Evolutionary conservation across 2,888 invertebrate species (phyloP), one percentile per base, ranked within the genome.

Genomic region (Clivina fossor): DNA sequence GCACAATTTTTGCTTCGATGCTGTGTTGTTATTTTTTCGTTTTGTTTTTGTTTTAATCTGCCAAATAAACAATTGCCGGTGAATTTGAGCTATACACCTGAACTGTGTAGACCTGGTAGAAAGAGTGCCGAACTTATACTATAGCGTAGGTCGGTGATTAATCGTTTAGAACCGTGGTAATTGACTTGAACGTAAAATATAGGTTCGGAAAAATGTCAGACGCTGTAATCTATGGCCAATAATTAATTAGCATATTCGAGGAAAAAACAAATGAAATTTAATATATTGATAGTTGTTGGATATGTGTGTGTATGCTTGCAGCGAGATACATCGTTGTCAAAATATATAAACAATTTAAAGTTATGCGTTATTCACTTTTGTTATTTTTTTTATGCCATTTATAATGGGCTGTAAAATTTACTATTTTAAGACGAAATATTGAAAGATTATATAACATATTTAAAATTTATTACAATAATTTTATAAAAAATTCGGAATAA

Each of bases 131-230:
- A n/a, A n/a, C n/a, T n/a, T n/a, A 44, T 22, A 38, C 19, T 41
- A 9, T 43, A 43, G 47, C 38, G 55, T 55, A 55, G 55, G 55
- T 40, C 20, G 55, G 11, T 47, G 55, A 55, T 47, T 46, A 46
- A 54, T 54, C 18, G 30, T 30, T 37, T 28, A 38, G 30, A 20
- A 32, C 40, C 9, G 32, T 28, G 32, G 38, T 55, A 55, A 55
- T 55, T 47, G 55, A 55, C 55, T 55, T 46, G 28, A 37, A 47
- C 40, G 32, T 47, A 55, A 55, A 55, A 55, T 55, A 55, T 55
- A 32, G 53, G 44, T 44, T 19, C 32, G 47, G 46, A 32, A 19
- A 38, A 20, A 22, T 33, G 55, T 55, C 55, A 46, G 40, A 38
- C 16, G 33, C 18, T 11, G 22, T 55, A 55, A 55, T 46, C 47